A percentile compares a stretch with the other conserved stretches of the same genome.
These are phyloP conservation scores for Sparus aurata DNA, from an alignment of 2,797 vertebrate genomes.

Conservation along the genomic window DNA sequence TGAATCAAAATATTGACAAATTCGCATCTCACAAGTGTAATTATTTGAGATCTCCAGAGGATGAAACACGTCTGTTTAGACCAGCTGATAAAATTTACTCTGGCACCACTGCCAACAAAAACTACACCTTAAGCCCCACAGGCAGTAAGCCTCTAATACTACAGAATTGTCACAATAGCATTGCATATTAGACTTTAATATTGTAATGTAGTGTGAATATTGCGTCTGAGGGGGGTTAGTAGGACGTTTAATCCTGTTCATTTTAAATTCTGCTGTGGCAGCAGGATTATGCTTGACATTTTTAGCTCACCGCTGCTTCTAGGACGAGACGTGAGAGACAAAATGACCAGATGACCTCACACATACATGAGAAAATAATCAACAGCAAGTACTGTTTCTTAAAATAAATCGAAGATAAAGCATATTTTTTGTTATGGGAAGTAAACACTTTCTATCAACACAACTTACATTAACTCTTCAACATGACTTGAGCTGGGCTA, in stretches of 20 bases:
- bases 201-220: background rate
- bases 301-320: background rate
- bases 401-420: constrained; percentile 2
- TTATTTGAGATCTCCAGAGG: background rate
- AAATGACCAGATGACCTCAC: background rate
- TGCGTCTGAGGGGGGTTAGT: background rate
- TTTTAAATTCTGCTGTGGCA: constrained; percentile 23
- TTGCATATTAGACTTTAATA: constrained; percentile 1
- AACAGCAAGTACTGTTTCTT: background rate
- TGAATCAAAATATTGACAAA: no score
- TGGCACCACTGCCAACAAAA: background rate
- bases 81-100: background rate
- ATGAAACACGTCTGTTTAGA: background rate
- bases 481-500: constrained; percentile 20
- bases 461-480: constrained; percentile 4
- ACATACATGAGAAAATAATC: constrained; percentile 24
- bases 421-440: constrained; percentile 1
- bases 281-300: constrained; percentile 13
- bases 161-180: background rate
- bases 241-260: background rate
- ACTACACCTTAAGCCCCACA: background rate
- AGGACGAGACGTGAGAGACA: background rate
- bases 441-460: constrained; percentile 7
- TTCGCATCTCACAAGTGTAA: no score
- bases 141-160: background rate